phyloP scores from a whole-genome alignment of 2,797 vertebrate species.

The Chelidonichthys spinosus region DNA sequence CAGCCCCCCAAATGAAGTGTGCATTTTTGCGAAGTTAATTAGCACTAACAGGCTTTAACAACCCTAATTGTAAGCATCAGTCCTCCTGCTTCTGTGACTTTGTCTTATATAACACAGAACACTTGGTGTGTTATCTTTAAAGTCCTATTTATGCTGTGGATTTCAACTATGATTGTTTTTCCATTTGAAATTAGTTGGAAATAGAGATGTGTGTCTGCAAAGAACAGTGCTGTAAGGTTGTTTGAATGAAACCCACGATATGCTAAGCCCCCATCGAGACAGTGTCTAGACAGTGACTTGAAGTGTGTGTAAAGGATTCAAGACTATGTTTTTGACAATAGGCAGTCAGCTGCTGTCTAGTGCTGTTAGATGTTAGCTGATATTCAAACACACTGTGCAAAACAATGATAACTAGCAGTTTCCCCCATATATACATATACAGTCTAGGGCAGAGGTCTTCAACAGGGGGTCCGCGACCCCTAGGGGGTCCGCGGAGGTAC shows the following conservation, averaged over 20 bases:
- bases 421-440: too few relatives aligned
- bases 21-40: conserved; percentile 8
- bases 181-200: conserved; percentile 1
- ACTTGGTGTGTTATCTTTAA: not conserved
- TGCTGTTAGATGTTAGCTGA: too few relatives aligned
- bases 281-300: not conserved
- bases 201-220: not conserved
- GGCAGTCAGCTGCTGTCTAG: not conserved
- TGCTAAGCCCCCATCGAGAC: not conserved
- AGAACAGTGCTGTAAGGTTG: not conserved
- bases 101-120: not conserved
- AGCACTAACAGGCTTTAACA: conserved; percentile 12
- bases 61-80: conserved; percentile 12
- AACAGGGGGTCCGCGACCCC: too few relatives aligned
- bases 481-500: too few relatives aligned
- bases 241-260: not conserved
- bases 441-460: too few relatives aligned
- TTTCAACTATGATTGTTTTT: conserved; percentile 17
- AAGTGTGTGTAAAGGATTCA: not conserved
- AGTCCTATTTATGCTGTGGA: conserved; percentile 5
- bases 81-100: conserved; percentile 8
- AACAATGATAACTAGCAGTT: too few relatives aligned
- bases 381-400: too few relatives aligned
- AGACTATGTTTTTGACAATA: not conserved
- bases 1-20: not conserved